Evolutionary conservation across 2,888 invertebrate genomes (phyloP), one percentile per base, ranked within the genome.

Genomic region (Latrodectus elegans): DNA sequence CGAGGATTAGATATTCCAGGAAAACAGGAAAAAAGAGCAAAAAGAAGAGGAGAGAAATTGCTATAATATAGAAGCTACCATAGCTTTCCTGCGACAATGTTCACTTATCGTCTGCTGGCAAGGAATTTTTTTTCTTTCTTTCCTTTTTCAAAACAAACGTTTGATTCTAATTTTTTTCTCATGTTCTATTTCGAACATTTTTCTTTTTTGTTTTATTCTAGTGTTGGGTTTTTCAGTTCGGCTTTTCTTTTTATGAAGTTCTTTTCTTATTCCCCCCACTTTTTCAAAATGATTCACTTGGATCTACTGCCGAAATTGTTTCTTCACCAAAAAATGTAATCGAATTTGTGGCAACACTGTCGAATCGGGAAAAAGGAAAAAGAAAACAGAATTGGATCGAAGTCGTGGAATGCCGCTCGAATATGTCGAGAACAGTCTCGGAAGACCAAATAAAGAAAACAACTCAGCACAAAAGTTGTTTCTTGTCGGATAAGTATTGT

Each of bases 341-440:
- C 82, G 82, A 82, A 75, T 82, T 82, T 82, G 82, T 75, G 75
- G 75, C 82, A 75, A 60, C 70, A 70, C 74, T 75, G 38, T n/a
- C 55, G 60, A 22, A 82, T 60, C 68, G 75, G 75, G 75, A 70
- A 52, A 55, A 70, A 55, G 73, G 71, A 82, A 82, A n/a, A 75
- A 52, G 65, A 51, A 15, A 26, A 11, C 17, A 51, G 67, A 60
- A 82, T 75, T 82, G 82, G 82, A 82, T 82, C 82, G 82, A 82
- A 82, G 55, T 55, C 82, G 53, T 55, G 67, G 55, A 82, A 73
- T 82, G 75, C 68, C 68, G 55, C 49, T 38, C 74, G 72, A 80
- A 80, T 80, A 80, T 72, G 72, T 80, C 60, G 64, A 15, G 26
- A 68, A 75, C 68, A 70, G 75, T 82, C 75, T 70, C 68, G 22